Evolutionary conservation across 2,113 vertebrate species (phyloP).

Genomic region (Sardina pilchardus): DNA sequence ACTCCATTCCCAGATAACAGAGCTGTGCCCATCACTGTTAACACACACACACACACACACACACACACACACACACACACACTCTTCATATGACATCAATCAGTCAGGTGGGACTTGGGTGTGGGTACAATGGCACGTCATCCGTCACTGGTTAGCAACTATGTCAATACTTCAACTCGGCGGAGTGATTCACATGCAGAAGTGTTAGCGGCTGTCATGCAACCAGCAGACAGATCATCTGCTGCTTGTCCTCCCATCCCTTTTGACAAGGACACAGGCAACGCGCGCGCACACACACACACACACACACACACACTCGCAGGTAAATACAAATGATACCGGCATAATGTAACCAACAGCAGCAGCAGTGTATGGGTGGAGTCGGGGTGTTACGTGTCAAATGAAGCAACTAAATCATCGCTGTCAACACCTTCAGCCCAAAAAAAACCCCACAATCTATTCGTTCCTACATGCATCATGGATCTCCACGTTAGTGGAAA

Average conservation of each 20-base stretch:
- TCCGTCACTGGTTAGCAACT: not conserved
- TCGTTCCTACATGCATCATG: not conserved
- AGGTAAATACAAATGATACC: not conserved
- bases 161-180: not conserved
- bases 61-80: not conserved
- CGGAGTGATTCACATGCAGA: not conserved
- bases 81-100: not conserved
- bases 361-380: not conserved
- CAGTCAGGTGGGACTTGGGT: not conserved
- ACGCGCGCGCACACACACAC: too few species aligned
- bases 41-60: not conserved
- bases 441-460: not conserved
- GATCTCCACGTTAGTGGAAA: not conserved
- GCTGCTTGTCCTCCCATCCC: not conserved
- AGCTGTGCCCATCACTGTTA: not conserved
- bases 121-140: not conserved
- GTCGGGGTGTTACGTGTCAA: not conserved
- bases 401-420: not conserved
- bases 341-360: not conserved
- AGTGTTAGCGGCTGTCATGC: not conserved
- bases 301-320: not conserved
- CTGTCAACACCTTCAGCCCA: not conserved
- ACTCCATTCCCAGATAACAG: not conserved
- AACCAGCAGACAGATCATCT: constrained; percentile 3
- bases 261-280: not conserved